Evolutionary conservation across 2,113 vertebrate genomes (phyloP).

Genomic region (Terrapene triunguis): DNA sequence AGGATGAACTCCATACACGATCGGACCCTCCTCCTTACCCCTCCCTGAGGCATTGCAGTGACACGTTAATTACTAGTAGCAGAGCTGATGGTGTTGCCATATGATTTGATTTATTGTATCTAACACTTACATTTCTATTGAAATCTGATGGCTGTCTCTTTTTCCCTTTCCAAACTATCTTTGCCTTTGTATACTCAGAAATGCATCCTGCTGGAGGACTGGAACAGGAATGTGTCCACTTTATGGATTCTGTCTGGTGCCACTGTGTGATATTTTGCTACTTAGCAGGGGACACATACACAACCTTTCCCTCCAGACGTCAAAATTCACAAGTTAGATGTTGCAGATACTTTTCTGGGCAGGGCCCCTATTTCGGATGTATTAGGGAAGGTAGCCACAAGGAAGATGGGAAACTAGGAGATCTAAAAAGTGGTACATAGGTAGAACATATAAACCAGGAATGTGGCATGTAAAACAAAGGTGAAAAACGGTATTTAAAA

Average conservation of each 20-base stretch:
- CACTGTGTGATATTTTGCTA: not conserved
- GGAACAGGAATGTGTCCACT: not conserved
- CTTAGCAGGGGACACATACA: not conserved
- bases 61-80: not conserved
- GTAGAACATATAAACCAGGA: not conserved
- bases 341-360: not conserved
- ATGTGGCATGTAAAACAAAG: not conserved
- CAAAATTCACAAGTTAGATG: not conserved
- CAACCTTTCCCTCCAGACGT: not conserved
- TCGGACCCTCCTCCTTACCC: not conserved
- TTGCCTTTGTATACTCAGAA: conserved; percentile 18
- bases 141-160: not conserved
- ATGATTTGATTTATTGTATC: not conserved
- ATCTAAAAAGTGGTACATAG: rapidly evolving
- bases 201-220: not conserved
- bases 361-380: not conserved
- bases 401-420: not conserved
- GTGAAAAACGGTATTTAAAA: no score
- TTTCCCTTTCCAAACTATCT: not conserved
- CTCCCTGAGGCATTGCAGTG: not conserved
- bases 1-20: not conserved
- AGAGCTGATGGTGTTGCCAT: not conserved
- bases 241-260: not conserved
- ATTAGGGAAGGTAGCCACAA: not conserved
- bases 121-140: not conserved